Conservation (phyloP, 2,888 invertebrate species). For the Syrista parreyssii region DNA sequence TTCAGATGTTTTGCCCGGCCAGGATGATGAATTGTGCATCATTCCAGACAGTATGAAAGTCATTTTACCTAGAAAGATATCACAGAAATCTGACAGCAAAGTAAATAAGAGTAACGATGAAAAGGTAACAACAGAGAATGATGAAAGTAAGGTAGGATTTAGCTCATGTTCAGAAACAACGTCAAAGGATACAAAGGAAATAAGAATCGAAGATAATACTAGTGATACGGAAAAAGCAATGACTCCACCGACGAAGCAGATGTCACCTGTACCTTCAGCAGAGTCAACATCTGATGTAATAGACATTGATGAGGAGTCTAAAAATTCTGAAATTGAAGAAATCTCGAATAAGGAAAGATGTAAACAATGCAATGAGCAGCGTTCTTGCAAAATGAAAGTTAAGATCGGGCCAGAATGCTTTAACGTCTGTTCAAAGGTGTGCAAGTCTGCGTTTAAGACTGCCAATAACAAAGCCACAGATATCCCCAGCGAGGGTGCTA, state of each 20-base stretch:
- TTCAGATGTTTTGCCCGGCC: slow-evolving; percentile 54
- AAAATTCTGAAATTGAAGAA: slow-evolving; percentile 56
- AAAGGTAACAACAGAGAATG: slow-evolving; percentile 39
- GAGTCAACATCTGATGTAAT: slow-evolving; percentile 50
- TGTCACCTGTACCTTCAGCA: slow-evolving; percentile 45
- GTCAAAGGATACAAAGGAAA: slow-evolving; percentile 1
- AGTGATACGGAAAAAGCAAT: slow-evolving; percentile 18
- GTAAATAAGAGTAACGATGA: slow-evolving; percentile 24
- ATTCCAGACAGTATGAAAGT: slow-evolving; percentile 63
- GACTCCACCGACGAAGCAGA: slow-evolving; percentile 38
- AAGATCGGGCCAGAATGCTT: slow-evolving; percentile 66
- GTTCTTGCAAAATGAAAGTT: slow-evolving; percentile 62
- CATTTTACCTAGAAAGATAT: slow-evolving; percentile 35
- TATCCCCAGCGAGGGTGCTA: slow-evolving; percentile 60
- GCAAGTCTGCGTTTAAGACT: slow-evolving; percentile 52
- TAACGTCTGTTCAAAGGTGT: slow-evolving; percentile 57
- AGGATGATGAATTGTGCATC: slow-evolving; percentile 62
- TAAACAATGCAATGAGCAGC: slow-evolving; percentile 57
- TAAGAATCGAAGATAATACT: slow-evolving; percentile 16
- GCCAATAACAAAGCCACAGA: slow-evolving; percentile 58
- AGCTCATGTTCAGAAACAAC: neutral
- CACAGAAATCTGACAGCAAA: slow-evolving; percentile 21
- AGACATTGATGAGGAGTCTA: slow-evolving; percentile 68
- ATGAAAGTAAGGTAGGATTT: neutral
- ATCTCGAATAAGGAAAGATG: slow-evolving; percentile 50